phyloP scores from a whole-genome alignment of 2,888 invertebrate species.

The Arctia plantaginis region DNA sequence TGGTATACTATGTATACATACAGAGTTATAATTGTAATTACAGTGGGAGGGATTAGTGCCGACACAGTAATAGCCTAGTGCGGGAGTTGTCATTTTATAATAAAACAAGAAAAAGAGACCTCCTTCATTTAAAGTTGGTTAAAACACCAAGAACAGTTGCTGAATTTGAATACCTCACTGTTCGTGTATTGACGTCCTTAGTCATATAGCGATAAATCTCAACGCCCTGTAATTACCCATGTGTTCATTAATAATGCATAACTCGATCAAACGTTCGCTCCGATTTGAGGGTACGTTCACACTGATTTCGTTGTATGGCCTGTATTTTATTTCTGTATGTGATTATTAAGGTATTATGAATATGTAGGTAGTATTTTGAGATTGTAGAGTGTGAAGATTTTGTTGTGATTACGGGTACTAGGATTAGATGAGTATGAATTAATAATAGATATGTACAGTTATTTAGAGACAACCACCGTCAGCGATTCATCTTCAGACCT shows the following conservation, averaged over 20 bases:
- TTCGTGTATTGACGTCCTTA: conserved; percentile 34
- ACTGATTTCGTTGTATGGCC: conserved; percentile 28
- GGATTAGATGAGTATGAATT: not conserved
- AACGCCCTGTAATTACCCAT: conserved; percentile 78
- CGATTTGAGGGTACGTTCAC: conserved; percentile 54
- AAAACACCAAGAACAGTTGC: not conserved
- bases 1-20: too few relatives aligned
- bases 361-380: conserved; percentile 38
- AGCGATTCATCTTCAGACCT: too few relatives aligned
- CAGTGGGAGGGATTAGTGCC: too few relatives aligned
- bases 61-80: too few relatives aligned
- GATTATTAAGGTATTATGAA: conserved; percentile 38
- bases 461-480: too few relatives aligned
- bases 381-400: conserved; percentile 42
- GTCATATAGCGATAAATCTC: conserved; percentile 69
- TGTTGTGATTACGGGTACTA: not conserved
- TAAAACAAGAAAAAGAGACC: not conserved
- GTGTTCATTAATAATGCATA: conserved; percentile 85
- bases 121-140: not conserved
- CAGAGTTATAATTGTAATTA: too few relatives aligned
- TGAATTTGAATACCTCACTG: not conserved
- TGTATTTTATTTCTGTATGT: conserved; percentile 38
- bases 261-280: conserved; percentile 78
- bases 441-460: not conserved
- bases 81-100: too few relatives aligned